Evolutionary conservation across 2,797 vertebrate genomes (phyloP), one percentile per base, ranked within the genome.

Genomic region (Sebastes steindachneri): DNA sequence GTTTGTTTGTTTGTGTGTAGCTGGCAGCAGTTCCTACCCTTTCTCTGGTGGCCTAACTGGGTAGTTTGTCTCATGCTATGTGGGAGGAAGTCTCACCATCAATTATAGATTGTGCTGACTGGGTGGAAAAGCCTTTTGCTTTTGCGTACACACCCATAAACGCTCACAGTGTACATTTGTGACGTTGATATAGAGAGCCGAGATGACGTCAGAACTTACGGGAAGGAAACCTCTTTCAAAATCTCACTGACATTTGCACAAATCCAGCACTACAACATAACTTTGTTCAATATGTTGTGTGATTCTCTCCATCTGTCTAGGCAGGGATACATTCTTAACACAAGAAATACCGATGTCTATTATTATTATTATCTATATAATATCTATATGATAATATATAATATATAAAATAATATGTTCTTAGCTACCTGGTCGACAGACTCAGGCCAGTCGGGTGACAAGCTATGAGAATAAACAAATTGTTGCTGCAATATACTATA

Each of bases 91-190:
- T 87, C 88, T 87, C 82, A 87, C 84, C 87, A 89, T 91, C 88
- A 78, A 88, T 93, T 90, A 88, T 84, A 92, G 84, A 93, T 88
- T 86, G 48, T 85, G 92, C 86, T 93, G 93, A 93, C 88, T 85
- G 86, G 71, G 45, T 74, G 77, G 79, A 85, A 91, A 48, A 74
- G 83, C 77, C 21, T 67, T 28, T 76, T 45, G 71, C 31, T 28
- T 3, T 48, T 37, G 67, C 14, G 51, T 14, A 37, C 54, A 75
- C 60, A 51, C 48, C 15, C 51, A 57, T 37, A 74, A 55, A 78
- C 19, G 29, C 37, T 68, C 54, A 23, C 25, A 3, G 23, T 5
- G 2, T 60, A 25, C 25, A 25, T 68, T 57, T 60, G 45, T 66
- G 66, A 76, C 2, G 11, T 64, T 83, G 17, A 41, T 26, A 9